A percentile compares a stretch with the other conserved stretches of the same genome.
These are phyloP conservation scores for Neogobius melanostomus DNA, from an alignment of 2,113 vertebrate species.

Conservation along the genomic window DNA sequence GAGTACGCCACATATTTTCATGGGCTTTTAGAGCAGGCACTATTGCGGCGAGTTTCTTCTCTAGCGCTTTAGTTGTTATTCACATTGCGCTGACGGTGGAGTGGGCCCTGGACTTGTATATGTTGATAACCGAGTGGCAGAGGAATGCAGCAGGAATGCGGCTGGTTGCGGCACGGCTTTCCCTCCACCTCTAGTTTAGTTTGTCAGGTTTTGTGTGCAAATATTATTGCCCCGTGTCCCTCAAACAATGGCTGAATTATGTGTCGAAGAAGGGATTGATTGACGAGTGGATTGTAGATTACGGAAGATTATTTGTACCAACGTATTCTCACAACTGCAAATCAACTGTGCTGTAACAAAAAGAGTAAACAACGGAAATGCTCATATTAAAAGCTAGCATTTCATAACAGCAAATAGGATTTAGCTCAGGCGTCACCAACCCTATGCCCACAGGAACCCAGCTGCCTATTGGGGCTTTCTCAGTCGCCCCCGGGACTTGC, in stretches of 20 bases:
- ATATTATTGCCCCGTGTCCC: background rate
- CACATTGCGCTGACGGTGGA: conserved; percentile 5
- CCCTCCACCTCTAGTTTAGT: background rate
- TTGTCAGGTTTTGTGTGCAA: background rate
- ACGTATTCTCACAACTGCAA: too few relatives aligned
- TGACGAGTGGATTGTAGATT: background rate
- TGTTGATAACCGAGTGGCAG: background rate
- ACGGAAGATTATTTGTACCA: background rate
- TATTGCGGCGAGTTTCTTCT: background rate
- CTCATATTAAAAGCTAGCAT: too few relatives aligned
- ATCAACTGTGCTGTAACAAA: too few relatives aligned
- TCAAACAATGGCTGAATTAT: background rate
- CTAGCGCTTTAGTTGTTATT: conserved; percentile 6
- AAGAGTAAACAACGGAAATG: too few relatives aligned
- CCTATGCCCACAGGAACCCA: too few relatives aligned
- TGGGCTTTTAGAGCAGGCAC: conserved; percentile 12
- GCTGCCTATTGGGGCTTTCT: too few relatives aligned
- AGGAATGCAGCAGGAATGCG: conserved; percentile 36
- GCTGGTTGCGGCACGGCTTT: too few relatives aligned
- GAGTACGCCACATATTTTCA: conserved; percentile 4
- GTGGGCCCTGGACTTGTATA: background rate
- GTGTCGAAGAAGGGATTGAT: background rate
- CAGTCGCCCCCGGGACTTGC: too few relatives aligned
- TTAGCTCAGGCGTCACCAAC: too few relatives aligned
- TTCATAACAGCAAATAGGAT: too few relatives aligned